A percentile compares a stretch with the other conserved stretches of the same genome.
phyloP scores from a whole-genome alignment of 2,797 vertebrate species.

The Notoglanidium macrostoma region DNA sequence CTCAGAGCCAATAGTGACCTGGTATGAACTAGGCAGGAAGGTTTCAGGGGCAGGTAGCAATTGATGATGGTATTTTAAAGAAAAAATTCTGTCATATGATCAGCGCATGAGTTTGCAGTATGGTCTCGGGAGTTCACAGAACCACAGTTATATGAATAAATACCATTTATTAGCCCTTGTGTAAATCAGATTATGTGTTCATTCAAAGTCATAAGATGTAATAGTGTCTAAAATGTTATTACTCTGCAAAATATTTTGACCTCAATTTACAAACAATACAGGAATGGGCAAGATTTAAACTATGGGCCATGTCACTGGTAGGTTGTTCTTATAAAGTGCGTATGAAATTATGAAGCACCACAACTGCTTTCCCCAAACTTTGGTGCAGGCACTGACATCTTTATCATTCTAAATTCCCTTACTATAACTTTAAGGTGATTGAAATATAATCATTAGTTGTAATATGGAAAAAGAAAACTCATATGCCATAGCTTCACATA shows the following conservation, averaged over 20 bases:
- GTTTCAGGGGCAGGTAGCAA: background rate
- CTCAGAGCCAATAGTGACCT: background rate
- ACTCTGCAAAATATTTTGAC: background rate
- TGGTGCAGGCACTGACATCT: background rate
- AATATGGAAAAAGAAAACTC: background rate
- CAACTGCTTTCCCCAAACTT: background rate
- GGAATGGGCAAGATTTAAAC: background rate
- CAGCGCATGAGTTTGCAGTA: background rate
- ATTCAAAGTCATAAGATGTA: background rate
- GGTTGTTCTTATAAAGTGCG: background rate
- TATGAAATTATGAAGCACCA: background rate
- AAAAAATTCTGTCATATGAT: background rate
- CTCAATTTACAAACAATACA: background rate
- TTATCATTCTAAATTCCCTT: background rate
- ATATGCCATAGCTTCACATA: background rate
- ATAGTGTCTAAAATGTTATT: background rate
- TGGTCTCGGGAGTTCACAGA: background rate
- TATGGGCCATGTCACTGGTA: background rate
- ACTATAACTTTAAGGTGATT: background rate
- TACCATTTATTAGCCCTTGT: conserved; percentile 13
- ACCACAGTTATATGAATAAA: background rate
- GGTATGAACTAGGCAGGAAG: background rate
- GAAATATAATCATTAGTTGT: background rate
- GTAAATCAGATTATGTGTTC: background rate
- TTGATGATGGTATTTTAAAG: background rate